Conservation (phyloP, 1,140 invertebrate species). For the Semibalanus balanoides region DNA sequence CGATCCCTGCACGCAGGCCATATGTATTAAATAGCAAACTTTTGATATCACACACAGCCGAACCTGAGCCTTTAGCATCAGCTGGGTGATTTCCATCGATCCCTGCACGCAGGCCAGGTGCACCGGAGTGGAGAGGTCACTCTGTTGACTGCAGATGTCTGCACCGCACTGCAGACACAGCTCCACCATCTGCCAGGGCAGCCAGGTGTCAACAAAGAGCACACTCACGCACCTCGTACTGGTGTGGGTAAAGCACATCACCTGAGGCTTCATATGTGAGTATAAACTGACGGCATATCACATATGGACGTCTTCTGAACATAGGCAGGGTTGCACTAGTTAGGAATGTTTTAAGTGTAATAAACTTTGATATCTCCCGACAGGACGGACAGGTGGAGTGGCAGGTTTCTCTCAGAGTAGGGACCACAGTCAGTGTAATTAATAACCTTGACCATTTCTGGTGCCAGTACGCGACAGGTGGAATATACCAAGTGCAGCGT, state of each 20-base stretch:
- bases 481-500: too few relatives aligned
- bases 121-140: conserved; percentile 33
- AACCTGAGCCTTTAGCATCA: conserved; percentile 30
- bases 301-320: background rate
- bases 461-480: too few relatives aligned
- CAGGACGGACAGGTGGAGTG: background rate
- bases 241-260: background rate
- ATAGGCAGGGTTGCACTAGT: background rate
- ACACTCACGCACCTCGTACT: too few relatives aligned
- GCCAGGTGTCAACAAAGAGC: too few relatives aligned
- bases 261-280: too few relatives aligned
- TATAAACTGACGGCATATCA: too few relatives aligned
- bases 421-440: background rate
- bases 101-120: conserved; percentile 34
- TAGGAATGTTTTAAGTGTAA: too few relatives aligned
- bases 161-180: conserved; percentile 32
- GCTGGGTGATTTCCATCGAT: conserved; percentile 30
- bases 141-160: conserved; percentile 29
- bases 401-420: background rate
- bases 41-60: too few relatives aligned
- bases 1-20: conserved; percentile 32
- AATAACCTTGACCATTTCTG: too few relatives aligned
- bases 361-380: too few relatives aligned
- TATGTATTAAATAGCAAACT: too few relatives aligned
- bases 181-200: conserved; percentile 25